These are phyloP conservation scores for Hymenochirus boettgeri DNA, from an alignment of 2,113 vertebrate genomes.

Conservation along the genomic window DNA sequence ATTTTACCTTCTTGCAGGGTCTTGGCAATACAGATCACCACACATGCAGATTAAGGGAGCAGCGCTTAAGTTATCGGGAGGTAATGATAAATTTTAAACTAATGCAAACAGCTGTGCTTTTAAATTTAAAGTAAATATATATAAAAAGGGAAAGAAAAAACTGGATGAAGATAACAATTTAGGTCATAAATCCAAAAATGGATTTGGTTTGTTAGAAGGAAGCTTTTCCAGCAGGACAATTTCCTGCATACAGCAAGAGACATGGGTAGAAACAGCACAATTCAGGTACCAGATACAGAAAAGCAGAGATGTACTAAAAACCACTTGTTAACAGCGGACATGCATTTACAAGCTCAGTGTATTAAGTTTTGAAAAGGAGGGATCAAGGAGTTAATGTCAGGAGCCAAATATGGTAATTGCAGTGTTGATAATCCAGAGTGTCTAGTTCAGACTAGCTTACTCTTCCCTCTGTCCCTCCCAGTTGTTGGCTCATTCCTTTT, in stretches of 20 bases:
- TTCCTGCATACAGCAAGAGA: conserved; percentile 30
- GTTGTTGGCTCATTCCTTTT: conserved; percentile 71
- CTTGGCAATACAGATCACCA: conserved; percentile 64
- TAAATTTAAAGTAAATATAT: conserved; percentile 44
- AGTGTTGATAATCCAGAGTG: conserved; percentile 61
- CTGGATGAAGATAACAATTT: conserved; percentile 48
- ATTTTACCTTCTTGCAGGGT: conserved; percentile 48
- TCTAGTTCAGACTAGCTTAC: conserved; percentile 55
- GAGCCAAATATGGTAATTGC: conserved; percentile 71
- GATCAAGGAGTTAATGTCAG: conserved; percentile 60
- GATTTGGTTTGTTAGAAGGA: conserved; percentile 41
- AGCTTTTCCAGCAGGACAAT: conserved; percentile 35
- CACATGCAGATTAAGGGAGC: conserved; percentile 64
- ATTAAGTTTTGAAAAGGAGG: conserved; percentile 64
- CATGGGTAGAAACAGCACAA: conserved; percentile 58
- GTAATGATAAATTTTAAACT: conserved; percentile 44
- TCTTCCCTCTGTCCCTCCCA: conserved; percentile 51
- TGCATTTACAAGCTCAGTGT: conserved; percentile 85
- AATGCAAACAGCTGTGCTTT: conserved; percentile 49
- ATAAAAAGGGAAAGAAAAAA: conserved; percentile 51
- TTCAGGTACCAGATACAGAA: conserved; percentile 80
- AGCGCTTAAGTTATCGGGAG: conserved; percentile 54
- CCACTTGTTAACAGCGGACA: conserved; percentile 83
- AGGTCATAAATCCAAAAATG: conserved; percentile 53
- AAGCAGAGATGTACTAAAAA: conserved; percentile 82